Percentiles rank a stretch among this genome's conserved stretches.
phyloP scores from a whole-genome alignment of 2,888 invertebrate species.

The Dinocampus coccinellae region DNA sequence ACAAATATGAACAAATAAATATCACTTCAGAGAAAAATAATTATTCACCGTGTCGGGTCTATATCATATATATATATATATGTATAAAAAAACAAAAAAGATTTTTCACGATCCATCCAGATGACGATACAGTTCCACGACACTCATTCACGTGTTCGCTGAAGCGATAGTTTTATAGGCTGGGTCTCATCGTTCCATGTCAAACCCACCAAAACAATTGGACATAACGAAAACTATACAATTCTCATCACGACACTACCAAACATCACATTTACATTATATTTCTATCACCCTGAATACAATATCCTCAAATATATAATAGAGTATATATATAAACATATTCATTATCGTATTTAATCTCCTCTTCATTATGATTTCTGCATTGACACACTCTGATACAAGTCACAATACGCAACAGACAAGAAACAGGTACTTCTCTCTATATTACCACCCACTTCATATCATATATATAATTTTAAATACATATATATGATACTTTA shows the following conservation, averaged over 20 bases:
- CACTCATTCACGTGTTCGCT: conserved; percentile 45
- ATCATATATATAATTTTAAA: background rate
- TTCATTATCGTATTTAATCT: conserved; percentile 9
- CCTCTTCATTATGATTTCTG: background rate
- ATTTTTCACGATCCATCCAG: background rate
- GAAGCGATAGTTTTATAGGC: conserved; percentile 54
- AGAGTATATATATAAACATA: background rate
- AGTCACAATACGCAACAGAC: conserved; percentile 6
- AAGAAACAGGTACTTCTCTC: conserved; percentile 24
- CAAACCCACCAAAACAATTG: conserved; percentile 30
- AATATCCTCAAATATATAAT: too few relatives aligned
- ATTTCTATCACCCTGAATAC: too few relatives aligned
- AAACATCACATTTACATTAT: conserved; percentile 17
- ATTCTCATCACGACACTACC: conserved; percentile 48
- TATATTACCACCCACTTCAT: conserved; percentile 22
- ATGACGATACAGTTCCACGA: conserved; percentile 27
- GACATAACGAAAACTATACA: conserved; percentile 19
- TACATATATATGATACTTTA: background rate
- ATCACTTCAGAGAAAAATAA: conserved; percentile 25
- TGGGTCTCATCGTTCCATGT: conserved; percentile 54
- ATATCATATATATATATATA: background rate
- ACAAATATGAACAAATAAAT: conserved; percentile 24
- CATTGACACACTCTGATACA: conserved; percentile 22
- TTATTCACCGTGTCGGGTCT: conserved; percentile 1
- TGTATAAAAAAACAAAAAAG: conserved; percentile 2